Conservation (phyloP, 2,888 invertebrate genomes). For the Nemapogon koenigi region DNA sequence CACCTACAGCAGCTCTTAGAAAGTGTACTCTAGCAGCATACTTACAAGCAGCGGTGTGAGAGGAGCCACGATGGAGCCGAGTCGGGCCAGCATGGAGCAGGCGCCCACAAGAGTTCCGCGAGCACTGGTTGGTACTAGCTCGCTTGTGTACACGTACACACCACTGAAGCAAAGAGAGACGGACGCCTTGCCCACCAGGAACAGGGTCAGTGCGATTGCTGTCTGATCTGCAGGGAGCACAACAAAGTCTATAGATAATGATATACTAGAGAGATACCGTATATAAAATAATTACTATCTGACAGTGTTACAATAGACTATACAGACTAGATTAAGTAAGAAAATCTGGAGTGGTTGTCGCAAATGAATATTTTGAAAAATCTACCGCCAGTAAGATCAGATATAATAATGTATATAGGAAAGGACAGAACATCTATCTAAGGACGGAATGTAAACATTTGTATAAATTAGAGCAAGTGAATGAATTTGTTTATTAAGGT, state of each 20-base stretch:
- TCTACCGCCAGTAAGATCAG: no score
- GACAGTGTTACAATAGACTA: background rate
- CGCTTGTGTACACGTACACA: slow-evolving; percentile 67
- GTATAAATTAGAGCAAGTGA: no score
- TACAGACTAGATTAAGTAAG: background rate
- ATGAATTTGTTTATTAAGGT: no score
- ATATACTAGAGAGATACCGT: background rate
- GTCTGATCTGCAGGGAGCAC: slow-evolving; percentile 26
- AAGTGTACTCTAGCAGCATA: background rate
- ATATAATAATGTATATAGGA: no score
- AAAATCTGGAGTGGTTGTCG: no score
- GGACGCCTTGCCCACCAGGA: slow-evolving; percentile 66
- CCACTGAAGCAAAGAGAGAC: slow-evolving; percentile 68
- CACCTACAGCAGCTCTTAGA: background rate
- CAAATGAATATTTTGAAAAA: no score
- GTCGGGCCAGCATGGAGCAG: slow-evolving; percentile 63
- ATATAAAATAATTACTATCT: background rate
- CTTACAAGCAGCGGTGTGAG: slow-evolving; percentile 63
- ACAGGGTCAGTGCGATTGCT: slow-evolving; percentile 42
- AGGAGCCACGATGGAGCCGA: slow-evolving; percentile 69
- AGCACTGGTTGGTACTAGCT: slow-evolving; percentile 69
- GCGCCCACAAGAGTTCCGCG: slow-evolving; percentile 67
- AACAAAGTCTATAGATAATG: slow-evolving; percentile 16
- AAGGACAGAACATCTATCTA: no score
- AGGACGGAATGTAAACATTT: no score